Evolutionary conservation across 2,888 invertebrate genomes (phyloP), one percentile per base, ranked within the genome.

Genomic region (Synergus umbraculus): DNA sequence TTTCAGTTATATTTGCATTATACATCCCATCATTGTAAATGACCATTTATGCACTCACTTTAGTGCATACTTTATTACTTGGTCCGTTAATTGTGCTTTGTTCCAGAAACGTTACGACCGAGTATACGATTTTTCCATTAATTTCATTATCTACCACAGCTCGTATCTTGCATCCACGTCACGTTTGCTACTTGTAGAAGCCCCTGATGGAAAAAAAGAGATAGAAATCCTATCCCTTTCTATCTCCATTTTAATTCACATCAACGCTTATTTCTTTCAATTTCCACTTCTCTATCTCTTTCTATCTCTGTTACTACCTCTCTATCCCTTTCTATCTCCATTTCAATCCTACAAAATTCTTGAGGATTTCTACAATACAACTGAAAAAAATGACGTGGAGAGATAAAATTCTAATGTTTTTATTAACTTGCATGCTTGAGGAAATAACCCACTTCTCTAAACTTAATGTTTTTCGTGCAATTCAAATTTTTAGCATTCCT

Each of bases 141-240:
- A 69, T 49, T 69, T 69, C 49, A 49, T 69, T 46, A 29, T 46
- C 46, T 49, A 69, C 9, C 49, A 29, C 69, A 22, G 29, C 69
- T 69, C 54, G 29, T 73, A 29, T 73, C 54, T 54, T 4, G 54
- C 49, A 73, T n/a, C 54, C 73, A 73, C n/a, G n/a, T 73, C 73
- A 73, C 73, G 73, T 73, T 41, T 54, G 73, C 37, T 73, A n/a
- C 54, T 54, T 73, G n/a, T 54, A 41, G 37, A 37, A 37, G 37
- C 37, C 37, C 2, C 29, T 29, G 29, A 1, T 29, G 29, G 2
- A 29, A 29, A 2, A 2, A 29, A 29, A 29, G 29, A 29, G 29
- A 29, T 29, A 29, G 29, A 29, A 29, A 29, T 2, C 2, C 2
- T 29, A 29, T 29, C 29, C 29, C 29, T 29, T 29, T 29, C 29